Conservation (phyloP, 2,888 invertebrate genomes). For the Dioctria rufipes region DNA sequence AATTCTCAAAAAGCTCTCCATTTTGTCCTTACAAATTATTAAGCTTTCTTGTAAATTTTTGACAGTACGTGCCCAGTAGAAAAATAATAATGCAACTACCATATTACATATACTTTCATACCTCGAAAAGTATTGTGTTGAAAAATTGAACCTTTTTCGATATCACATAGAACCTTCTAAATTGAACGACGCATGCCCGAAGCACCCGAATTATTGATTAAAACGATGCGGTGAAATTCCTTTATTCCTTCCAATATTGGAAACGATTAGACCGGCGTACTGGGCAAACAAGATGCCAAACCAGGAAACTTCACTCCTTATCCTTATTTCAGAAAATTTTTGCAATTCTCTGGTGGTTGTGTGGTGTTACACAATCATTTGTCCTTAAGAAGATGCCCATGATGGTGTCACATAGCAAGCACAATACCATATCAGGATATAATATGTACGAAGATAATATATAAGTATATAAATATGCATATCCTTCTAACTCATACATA, state of each 20-base stretch:
- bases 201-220: slow-evolving; percentile 60
- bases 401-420: no score
- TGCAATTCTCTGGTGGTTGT: not conserved
- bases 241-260: slow-evolving; percentile 48
- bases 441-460: no score
- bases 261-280: slow-evolving; percentile 32
- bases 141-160: slow-evolving; percentile 6
- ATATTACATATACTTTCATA: not conserved
- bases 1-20: not conserved
- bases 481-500: slow-evolving; percentile 36
- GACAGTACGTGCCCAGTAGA: not conserved
- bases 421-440: no score
- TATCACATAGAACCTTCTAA: not conserved
- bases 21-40: not conserved
- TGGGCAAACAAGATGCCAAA: slow-evolving; percentile 15
- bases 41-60: not conserved
- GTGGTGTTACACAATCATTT: slow-evolving; percentile 42
- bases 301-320: slow-evolving; percentile 35
- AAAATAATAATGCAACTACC: slow-evolving; percentile 7
- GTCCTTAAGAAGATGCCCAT: not conserved
- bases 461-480: not conserved
- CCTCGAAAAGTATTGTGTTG: slow-evolving; percentile 1
- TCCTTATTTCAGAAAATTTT: slow-evolving; percentile 25
- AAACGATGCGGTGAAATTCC: slow-evolving; percentile 61
- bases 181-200: slow-evolving; percentile 56